Conservation (phyloP, 2,888 invertebrate species). For the Nomada ruficornis region DNA sequence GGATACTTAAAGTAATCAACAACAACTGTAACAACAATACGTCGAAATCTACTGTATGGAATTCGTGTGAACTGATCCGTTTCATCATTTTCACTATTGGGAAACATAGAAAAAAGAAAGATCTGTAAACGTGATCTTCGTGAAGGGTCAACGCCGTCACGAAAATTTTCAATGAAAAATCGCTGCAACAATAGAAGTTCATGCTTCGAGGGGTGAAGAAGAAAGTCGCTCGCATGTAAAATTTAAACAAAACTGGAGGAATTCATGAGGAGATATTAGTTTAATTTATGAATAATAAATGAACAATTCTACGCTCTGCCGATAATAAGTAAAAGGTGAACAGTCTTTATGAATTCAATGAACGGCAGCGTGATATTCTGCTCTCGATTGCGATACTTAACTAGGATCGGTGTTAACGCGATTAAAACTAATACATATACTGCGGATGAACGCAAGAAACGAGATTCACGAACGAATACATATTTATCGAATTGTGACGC, state of each 20-base stretch:
- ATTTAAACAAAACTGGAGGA: slow-evolving; percentile 15
- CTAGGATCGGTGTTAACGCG: slow-evolving; percentile 36
- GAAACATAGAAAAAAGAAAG: not conserved
- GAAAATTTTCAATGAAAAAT: not conserved
- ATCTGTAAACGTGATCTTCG: slow-evolving; percentile 57
- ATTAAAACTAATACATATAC: slow-evolving; percentile 38
- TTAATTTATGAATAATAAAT: slow-evolving; percentile 45
- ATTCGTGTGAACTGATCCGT: slow-evolving; percentile 39
- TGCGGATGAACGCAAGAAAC: slow-evolving; percentile 37
- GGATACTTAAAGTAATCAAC: slow-evolving; percentile 80
- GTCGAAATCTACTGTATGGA: slow-evolving; percentile 70
- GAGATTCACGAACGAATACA: slow-evolving; percentile 29
- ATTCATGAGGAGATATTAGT: slow-evolving; percentile 23
- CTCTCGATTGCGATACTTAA: slow-evolving; percentile 31
- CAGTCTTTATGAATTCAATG: slow-evolving; percentile 61
- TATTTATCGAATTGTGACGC: slow-evolving; percentile 27
- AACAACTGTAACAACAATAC: slow-evolving; percentile 81
- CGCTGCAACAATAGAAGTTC: not conserved
- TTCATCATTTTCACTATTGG: slow-evolving; percentile 41
- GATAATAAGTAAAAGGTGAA: slow-evolving; percentile 45
- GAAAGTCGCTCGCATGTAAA: not conserved
- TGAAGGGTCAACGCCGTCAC: not conserved
- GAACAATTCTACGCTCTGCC: slow-evolving; percentile 41
- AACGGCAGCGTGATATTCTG: slow-evolving; percentile 40
- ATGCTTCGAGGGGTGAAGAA: not conserved